Evolutionary conservation across 2,797 vertebrate species (phyloP).

Genomic region (Sebastes diploproa): DNA sequence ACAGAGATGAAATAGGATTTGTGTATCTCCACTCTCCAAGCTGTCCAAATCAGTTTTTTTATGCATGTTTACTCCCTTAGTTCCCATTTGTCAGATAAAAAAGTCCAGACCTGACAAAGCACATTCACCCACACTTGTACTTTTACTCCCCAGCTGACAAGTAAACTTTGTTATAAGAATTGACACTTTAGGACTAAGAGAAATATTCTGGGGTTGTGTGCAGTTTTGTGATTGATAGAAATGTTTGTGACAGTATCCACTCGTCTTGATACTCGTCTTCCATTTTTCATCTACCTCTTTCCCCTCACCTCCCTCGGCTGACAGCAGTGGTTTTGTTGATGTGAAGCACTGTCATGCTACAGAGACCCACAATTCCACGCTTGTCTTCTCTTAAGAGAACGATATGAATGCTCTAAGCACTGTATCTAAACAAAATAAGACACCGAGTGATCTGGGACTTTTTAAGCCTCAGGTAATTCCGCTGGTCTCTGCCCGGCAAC

Average conservation of each 20-base stretch:
- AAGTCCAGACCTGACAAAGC: constrained; percentile 20
- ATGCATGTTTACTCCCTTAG: not conserved
- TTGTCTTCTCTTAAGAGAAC: constrained; percentile 52
- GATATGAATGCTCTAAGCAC: constrained; percentile 48
- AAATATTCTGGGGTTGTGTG: constrained; percentile 3
- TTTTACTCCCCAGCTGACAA: constrained; percentile 32
- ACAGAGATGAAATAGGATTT: not conserved
- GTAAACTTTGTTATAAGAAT: constrained; percentile 42
- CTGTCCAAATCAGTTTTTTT: not conserved
- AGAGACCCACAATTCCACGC: constrained; percentile 38
- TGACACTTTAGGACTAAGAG: constrained; percentile 16
- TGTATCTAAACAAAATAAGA: constrained; percentile 47
- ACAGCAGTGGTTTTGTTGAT: constrained; percentile 60
- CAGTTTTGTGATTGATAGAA: constrained; percentile 58
- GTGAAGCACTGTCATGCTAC: constrained; percentile 49
- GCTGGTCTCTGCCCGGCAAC: constrained; percentile 30
- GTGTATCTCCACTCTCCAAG: not conserved
- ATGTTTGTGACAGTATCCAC: constrained; percentile 56
- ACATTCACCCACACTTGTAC: constrained; percentile 9
- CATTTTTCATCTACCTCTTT: constrained; percentile 52
- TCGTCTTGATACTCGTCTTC: constrained; percentile 55
- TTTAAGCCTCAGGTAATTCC: constrained; percentile 45
- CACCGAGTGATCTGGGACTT: constrained; percentile 36
- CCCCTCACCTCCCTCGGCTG: constrained; percentile 45
- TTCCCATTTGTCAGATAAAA: constrained; percentile 21